Percentiles rank a stretch among this genome's conserved stretches.
Conservation (phyloP, 2,113 vertebrate genomes). For the Cygnus buccinator region DNA sequence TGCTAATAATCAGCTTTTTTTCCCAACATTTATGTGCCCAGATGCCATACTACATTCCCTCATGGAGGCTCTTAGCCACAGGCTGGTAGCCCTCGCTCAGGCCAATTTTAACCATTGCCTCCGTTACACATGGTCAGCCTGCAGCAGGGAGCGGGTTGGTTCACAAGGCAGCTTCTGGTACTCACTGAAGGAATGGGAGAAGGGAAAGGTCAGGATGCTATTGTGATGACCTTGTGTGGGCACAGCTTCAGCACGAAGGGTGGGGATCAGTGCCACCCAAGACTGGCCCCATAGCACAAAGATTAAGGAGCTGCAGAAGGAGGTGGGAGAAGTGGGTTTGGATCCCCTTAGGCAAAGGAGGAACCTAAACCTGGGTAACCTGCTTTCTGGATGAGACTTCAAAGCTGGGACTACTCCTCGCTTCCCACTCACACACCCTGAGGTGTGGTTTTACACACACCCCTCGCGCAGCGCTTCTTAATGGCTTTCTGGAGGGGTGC, state of each 20-base stretch:
- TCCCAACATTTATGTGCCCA: neutral
- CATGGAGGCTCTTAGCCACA: neutral
- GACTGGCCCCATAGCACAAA: neutral
- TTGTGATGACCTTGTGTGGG: neutral
- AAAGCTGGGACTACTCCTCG: slow-evolving; percentile 53
- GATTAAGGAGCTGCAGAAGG: neutral
- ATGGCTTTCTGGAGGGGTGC: neutral
- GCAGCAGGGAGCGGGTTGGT: no score
- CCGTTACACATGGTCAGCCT: neutral
- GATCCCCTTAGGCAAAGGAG: slow-evolving; percentile 59
- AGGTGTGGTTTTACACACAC: slow-evolving; percentile 66
- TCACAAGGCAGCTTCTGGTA: neutral
- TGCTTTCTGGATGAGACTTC: slow-evolving; percentile 65
- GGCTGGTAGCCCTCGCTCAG: neutral
- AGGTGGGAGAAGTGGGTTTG: slow-evolving; percentile 45
- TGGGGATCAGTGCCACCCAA: slow-evolving; percentile 3
- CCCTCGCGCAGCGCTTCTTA: neutral
- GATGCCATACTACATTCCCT: neutral
- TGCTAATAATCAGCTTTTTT: neutral
- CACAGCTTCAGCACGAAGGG: neutral
- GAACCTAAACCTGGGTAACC: slow-evolving; percentile 61
- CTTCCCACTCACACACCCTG: slow-evolving; percentile 59
- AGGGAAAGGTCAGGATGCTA: neutral
- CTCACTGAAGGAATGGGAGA: fast-evolving
- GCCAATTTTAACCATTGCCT: neutral